Evolutionary conservation across 2,113 vertebrate species (phyloP), one percentile per base, ranked within the genome.

Genomic region (Chloropsis hardwickii): DNA sequence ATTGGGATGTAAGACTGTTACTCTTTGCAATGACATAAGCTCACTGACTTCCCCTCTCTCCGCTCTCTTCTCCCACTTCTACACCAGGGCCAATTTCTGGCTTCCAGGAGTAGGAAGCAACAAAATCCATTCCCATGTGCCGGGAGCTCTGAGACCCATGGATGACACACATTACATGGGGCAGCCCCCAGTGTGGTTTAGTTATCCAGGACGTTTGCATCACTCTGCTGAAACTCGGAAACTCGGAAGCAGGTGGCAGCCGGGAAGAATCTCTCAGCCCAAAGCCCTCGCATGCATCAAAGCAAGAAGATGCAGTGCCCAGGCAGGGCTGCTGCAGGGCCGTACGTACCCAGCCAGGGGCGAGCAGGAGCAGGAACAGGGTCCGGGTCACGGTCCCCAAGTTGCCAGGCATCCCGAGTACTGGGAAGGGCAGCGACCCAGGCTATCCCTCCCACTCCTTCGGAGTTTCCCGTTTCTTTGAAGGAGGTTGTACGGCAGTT

Each of bases 311-410:
- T 47, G 53, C 69, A 64, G 31, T 4, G 45, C 71, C 37, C 91
- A 19, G 67, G 57, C 35, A 19, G 53, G 71, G 77, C 48, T 9
- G 81, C 74, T 61, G 57, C 65, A 7, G 64, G 9, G 57, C 23
- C 0, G 20, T 97, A 97, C 94, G 1, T 97, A 97, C 96, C 96
- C 93, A 82, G 76, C 28, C 94, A 15, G 84, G 72, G 3, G 29
- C 6, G 2, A 93, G 66, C 25, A 95, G 84, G 29, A 96, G 86
- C 35, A 94, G 61, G 60, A 94, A 7, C 10, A 94, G 45, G 40
- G 73, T 56, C 54, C 73, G 10, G 62, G 86, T 60, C 39, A 22
- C 64, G 7, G 70, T 45, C 23, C 82, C 58, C 54, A 29, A 0
- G 24, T 2, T 66, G 73, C 74, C 84, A 56, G 86, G 7, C 93